These are phyloP conservation scores for Caradrina clavipalpis DNA, from an alignment of 2,888 invertebrate genomes.

Conservation along the genomic window DNA sequence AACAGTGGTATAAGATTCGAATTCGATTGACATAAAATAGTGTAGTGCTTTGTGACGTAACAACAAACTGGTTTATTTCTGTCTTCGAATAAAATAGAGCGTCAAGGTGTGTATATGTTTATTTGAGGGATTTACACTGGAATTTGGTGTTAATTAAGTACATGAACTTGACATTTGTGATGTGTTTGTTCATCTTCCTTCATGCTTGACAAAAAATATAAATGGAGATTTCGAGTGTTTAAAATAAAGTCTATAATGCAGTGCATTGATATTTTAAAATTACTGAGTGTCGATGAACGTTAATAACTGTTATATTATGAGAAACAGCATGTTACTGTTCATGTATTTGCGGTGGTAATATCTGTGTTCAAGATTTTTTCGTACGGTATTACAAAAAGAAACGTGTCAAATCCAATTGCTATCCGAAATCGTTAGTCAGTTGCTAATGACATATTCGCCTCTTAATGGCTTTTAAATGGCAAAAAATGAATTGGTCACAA, in stretches of 20 bases:
- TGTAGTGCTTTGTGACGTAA: conserved; percentile 55
- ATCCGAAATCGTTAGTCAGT: conserved; percentile 19
- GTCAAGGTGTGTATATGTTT: conserved; percentile 58
- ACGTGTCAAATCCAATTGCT: conserved; percentile 10
- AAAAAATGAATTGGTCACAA: conserved; percentile 20
- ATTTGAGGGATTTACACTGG: background rate
- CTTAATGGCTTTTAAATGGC: conserved; percentile 30
- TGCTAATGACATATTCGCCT: conserved; percentile 6
- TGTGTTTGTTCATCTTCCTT: background rate
- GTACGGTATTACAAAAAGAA: background rate
- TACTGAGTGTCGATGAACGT: conserved; percentile 5
- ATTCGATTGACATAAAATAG: conserved; percentile 33
- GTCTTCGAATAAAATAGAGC: conserved; percentile 32
- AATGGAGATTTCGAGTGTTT: background rate
- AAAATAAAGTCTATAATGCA: background rate
- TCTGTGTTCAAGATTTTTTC: background rate
- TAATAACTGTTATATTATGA: conserved; percentile 21
- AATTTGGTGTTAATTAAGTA: background rate
- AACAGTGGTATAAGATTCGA: conserved; percentile 57
- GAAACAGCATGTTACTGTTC: background rate
- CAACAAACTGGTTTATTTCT: conserved; percentile 39
- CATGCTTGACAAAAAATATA: background rate
- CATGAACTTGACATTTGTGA: background rate
- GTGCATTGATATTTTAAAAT: background rate
- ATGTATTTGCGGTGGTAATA: background rate